phyloP scores from a whole-genome alignment of 2,888 invertebrate species.

The Chymomyza caudatula region DNA sequence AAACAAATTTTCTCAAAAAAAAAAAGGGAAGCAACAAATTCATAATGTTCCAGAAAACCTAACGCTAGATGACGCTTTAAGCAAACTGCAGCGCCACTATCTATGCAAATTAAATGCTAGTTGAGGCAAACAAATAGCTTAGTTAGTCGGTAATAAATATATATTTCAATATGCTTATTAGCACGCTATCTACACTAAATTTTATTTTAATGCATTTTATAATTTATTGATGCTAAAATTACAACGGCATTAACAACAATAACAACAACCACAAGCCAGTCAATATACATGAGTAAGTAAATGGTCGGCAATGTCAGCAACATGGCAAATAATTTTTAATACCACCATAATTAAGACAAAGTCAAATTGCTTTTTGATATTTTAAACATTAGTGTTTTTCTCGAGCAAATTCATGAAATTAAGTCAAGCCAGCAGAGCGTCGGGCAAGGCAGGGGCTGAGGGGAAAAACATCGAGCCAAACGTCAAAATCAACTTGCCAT shows the following conservation, averaged over 20 bases:
- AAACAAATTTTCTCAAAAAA: too few species aligned
- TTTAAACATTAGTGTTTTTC: constrained; percentile 32
- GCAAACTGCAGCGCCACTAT: neutral
- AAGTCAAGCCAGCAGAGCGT: constrained; percentile 45
- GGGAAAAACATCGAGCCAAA: constrained; percentile 34
- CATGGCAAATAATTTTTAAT: constrained; percentile 65
- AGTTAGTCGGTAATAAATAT: neutral
- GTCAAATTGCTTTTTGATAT: constrained; percentile 58
- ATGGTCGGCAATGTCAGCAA: constrained; percentile 42
- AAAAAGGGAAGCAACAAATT: too few species aligned
- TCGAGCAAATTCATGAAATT: constrained; percentile 47
- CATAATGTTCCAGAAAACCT: too few species aligned
- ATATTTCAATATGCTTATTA: neutral
- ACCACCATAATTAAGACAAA: constrained; percentile 62
- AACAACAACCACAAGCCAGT: too few species aligned
- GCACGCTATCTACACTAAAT: neutral
- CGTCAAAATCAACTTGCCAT: constrained; percentile 59
- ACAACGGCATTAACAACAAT: neutral
- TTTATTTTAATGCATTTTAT: neutral
- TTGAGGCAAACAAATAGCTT: neutral
- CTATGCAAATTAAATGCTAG: neutral
- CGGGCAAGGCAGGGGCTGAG: neutral
- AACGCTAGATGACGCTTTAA: neutral
- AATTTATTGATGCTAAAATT: neutral
- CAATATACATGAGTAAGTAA: neutral